A percentile compares a stretch with the other conserved stretches of the same genome.
Evolutionary conservation across 2,888 invertebrate genomes (phyloP).

Genomic region (Rhyacophila evoluta): DNA sequence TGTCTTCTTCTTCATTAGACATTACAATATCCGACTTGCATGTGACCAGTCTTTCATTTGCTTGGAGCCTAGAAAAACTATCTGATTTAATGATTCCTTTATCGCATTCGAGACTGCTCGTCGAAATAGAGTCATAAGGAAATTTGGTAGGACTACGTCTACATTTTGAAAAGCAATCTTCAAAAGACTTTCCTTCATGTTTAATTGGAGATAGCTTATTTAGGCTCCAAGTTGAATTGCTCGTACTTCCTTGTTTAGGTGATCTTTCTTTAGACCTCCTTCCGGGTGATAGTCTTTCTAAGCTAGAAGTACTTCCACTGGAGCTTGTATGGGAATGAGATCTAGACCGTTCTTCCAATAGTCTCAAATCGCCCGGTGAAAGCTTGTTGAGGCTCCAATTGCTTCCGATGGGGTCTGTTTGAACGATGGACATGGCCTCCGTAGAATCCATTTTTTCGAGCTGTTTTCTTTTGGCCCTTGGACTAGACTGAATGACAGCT

Average conservation of each 20-base stretch:
- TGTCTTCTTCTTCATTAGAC: slow-evolving; percentile 63
- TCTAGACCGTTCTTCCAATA: slow-evolving; percentile 66
- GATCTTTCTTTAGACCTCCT: slow-evolving; percentile 68
- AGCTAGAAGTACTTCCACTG: slow-evolving; percentile 68
- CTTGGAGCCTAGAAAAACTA: slow-evolving; percentile 67
- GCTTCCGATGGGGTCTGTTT: slow-evolving; percentile 68
- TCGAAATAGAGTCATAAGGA: slow-evolving; percentile 67
- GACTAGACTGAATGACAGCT: slow-evolving; percentile 75
- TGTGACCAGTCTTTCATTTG: slow-evolving; percentile 68
- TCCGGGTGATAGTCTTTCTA: slow-evolving; percentile 68
- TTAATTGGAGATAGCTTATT: slow-evolving; percentile 67
- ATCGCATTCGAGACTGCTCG: slow-evolving; percentile 69
- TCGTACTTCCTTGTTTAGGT: slow-evolving; percentile 67
- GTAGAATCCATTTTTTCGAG: slow-evolving; percentile 68
- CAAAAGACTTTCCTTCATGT: slow-evolving; percentile 67
- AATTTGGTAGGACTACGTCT: slow-evolving; percentile 67
- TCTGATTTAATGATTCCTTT: slow-evolving; percentile 70
- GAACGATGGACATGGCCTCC: slow-evolving; percentile 65
- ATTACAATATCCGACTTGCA: slow-evolving; percentile 68
- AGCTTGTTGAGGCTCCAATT: slow-evolving; percentile 70
- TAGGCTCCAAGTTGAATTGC: slow-evolving; percentile 69
- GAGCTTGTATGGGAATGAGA: slow-evolving; percentile 69
- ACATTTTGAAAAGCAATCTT: slow-evolving; percentile 66
- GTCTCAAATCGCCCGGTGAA: slow-evolving; percentile 67
- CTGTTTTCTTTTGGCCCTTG: slow-evolving; percentile 68